Evolutionary conservation across 2,797 vertebrate genomes (phyloP), one percentile per base, ranked within the genome.

Genomic region (Brachymystax lenok): DNA sequence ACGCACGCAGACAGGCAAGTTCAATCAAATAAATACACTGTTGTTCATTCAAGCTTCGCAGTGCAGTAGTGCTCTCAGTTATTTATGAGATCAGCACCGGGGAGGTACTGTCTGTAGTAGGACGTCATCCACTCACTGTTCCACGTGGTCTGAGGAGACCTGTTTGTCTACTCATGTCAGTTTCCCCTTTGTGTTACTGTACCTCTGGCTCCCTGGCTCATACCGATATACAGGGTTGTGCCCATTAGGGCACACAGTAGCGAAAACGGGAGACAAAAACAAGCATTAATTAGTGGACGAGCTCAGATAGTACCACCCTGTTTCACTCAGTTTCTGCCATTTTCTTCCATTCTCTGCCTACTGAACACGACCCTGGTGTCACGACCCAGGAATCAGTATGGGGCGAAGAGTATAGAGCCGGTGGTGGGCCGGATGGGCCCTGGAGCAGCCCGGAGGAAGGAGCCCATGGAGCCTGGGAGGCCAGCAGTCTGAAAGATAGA

Each of bases 331-430:
- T 69, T 50, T 51, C 46, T 3, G 21, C 46, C 46, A 50, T 46
- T 50, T 21, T 21, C 35, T 27, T 51, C 21, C 46, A 12, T 51
- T 24, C 46, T 16, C 40, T 69, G 14, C 10, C 33, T 21, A 40
- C 56, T 63, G 40, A 46, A 46, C 40, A 46, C 40, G 10, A 46
- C 40, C 40, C 40, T 46, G 40, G 59, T 63, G 59, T 63, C 21
- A 63, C 24, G 10, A 27, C 21, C 59, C 21, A 63, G 4, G 66
- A 30, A 27, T 96, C 84, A 99, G 90, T 98, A 98, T 0, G 97
- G 97, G 1, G 96, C 85, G 79, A 98, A 98, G 72, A 98, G 95
- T 74, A 98, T 96, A 3, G 98, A 97, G 71, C 96, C 93, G 0
- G 95, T 95, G 0, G 95, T 94, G 0, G 95, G 91, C 30, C 97